Percentiles rank a stretch among this genome's conserved stretches.
phyloP scores from a whole-genome alignment of 2,888 invertebrate genomes.

The Synanthedon formicaeformis region DNA sequence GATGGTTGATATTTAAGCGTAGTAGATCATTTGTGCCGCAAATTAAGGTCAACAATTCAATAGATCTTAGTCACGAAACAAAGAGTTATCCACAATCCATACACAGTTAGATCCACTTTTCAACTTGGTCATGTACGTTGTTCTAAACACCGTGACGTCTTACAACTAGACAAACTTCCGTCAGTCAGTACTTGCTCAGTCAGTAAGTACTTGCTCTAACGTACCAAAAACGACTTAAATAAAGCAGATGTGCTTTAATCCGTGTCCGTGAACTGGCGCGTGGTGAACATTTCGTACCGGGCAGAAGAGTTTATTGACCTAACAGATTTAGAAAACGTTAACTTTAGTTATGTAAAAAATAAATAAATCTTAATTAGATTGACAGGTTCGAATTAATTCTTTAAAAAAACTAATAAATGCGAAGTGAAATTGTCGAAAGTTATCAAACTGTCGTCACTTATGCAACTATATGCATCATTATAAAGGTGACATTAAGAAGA shows the following conservation, averaged over 20 bases:
- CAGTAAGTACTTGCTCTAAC: neutral
- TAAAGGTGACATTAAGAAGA: slow-evolving; percentile 19
- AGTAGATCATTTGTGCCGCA: neutral
- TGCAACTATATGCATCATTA: too few species aligned
- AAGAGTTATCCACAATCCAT: slow-evolving; percentile 17
- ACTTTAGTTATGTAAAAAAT: neutral
- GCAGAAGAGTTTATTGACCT: slow-evolving; percentile 20
- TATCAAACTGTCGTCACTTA: too few species aligned
- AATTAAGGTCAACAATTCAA: slow-evolving; percentile 36
- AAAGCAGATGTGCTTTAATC: slow-evolving; percentile 11
- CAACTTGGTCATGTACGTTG: slow-evolving; percentile 26
- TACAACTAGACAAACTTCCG: slow-evolving; percentile 9
- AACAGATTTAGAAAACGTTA: slow-evolving; percentile 1
- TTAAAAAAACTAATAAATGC: too few species aligned
- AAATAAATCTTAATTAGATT: too few species aligned
- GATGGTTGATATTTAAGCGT: too few species aligned
- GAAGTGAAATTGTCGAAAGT: too few species aligned
- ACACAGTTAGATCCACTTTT: slow-evolving; percentile 57
- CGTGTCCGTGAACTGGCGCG: slow-evolving; percentile 25
- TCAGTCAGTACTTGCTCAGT: slow-evolving; percentile 6
- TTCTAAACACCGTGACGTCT: slow-evolving; percentile 28
- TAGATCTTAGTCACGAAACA: slow-evolving; percentile 30
- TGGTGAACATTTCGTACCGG: slow-evolving; percentile 17
- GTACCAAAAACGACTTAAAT: neutral
- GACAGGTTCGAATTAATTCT: neutral